Conservation (phyloP, 1,140 invertebrate genomes). For the Heliconius nattereri region DNA sequence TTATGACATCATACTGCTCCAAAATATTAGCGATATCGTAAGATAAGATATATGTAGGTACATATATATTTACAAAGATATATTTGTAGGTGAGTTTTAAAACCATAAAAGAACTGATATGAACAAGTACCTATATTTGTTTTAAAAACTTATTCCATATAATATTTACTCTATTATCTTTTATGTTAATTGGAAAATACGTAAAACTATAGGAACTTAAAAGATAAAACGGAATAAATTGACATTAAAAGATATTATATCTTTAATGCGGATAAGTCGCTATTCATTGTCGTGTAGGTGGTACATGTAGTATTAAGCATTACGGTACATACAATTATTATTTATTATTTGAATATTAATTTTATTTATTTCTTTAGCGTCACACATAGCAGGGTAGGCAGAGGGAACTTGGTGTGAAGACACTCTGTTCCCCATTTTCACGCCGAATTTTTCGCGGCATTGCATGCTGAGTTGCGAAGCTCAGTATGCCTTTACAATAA, state of each 20-base stretch:
- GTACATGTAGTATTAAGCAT: not conserved
- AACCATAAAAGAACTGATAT: slow-evolving; percentile 20
- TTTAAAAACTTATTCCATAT: not conserved
- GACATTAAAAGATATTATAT: not conserved
- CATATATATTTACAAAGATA: not conserved
- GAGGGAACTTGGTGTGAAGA: too few relatives aligned
- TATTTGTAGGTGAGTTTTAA: slow-evolving; percentile 28
- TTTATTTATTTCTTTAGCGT: too few relatives aligned
- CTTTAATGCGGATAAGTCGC: not conserved
- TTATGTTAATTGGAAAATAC: not conserved
- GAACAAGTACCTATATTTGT: too few relatives aligned
- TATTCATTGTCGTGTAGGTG: not conserved
- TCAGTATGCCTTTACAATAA: too few relatives aligned
- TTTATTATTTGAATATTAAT: slow-evolving; percentile 10
- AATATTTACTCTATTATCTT: not conserved
- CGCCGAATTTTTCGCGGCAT: too few relatives aligned
- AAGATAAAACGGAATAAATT: not conserved
- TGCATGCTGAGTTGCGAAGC: too few relatives aligned
- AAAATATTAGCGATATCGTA: slow-evolving; percentile 29
- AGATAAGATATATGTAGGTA: slow-evolving; percentile 42
- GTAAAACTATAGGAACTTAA: not conserved
- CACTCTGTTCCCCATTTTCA: too few relatives aligned
- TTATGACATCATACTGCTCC: not conserved
- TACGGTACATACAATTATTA: not conserved
- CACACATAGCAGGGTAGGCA: too few relatives aligned